A percentile compares a stretch with the other conserved stretches of the same genome.
These are phyloP conservation scores for Laodelphax striatellus DNA, from an alignment of 1,140 invertebrate genomes.

Conservation along the genomic window DNA sequence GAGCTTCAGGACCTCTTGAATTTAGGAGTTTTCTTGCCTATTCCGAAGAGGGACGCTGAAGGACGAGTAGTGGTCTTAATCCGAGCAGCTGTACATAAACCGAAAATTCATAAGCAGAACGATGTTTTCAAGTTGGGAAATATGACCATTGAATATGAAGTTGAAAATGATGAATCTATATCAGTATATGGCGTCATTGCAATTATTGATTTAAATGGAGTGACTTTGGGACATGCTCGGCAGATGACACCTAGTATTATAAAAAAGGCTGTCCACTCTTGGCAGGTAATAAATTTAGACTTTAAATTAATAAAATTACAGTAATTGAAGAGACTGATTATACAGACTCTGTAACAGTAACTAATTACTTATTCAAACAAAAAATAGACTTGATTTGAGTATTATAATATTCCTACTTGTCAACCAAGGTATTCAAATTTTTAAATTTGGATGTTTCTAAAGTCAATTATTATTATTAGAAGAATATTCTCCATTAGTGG, in stretches of 20 bases:
- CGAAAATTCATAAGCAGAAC: constrained; percentile 38
- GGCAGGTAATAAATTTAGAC: constrained; percentile 39
- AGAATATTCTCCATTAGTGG: no score
- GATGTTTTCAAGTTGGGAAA: constrained; percentile 46
- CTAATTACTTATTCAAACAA: no score
- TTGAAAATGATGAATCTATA: constrained; percentile 34
- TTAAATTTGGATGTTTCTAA: no score
- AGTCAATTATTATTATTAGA: no score
- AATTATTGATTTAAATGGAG: constrained; percentile 45
- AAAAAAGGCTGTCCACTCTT: constrained; percentile 44
- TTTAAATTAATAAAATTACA: no score
- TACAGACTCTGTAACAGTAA: no score
- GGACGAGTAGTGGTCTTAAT: constrained; percentile 43
- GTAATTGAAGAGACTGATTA: no score
- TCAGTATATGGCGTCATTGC: constrained; percentile 45
- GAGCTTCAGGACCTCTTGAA: constrained; percentile 42
- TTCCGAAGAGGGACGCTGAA: constrained; percentile 37
- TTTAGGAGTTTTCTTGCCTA: constrained; percentile 44
- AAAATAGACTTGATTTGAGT: no score
- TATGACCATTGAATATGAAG: constrained; percentile 34
- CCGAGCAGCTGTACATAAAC: constrained; percentile 41
- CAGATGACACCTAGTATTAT: constrained; percentile 44
- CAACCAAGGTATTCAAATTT: no score
- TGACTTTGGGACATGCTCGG: constrained; percentile 43
- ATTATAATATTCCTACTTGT: no score